Percentiles rank a stretch among this genome's conserved stretches.
These are phyloP conservation scores for Cyanoderma ruficeps DNA, from an alignment of 2,113 vertebrate species.

Conservation along the genomic window DNA sequence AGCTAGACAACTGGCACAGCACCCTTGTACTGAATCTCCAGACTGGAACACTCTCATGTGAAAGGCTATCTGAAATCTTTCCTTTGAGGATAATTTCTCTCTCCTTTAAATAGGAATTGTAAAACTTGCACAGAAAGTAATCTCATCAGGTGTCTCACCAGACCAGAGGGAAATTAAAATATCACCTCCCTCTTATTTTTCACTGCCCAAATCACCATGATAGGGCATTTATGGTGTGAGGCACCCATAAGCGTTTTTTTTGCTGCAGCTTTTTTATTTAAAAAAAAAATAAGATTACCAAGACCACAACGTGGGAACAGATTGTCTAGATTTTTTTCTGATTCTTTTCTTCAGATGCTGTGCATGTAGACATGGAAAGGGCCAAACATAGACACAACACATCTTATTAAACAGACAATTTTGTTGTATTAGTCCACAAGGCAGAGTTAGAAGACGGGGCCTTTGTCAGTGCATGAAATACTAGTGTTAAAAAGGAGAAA, in stretches of 20 bases:
- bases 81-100: not conserved
- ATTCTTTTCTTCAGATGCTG: not conserved
- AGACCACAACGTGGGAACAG: not conserved
- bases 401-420: not conserved
- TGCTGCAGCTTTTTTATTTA: not conserved
- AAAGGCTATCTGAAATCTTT: not conserved
- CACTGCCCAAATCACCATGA: not conserved
- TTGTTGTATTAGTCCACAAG: not conserved
- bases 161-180: not conserved
- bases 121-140: not conserved
- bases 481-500: not conserved
- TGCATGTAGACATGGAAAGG: not conserved
- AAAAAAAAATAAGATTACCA: not conserved
- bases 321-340: not conserved
- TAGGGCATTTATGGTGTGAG: not conserved
- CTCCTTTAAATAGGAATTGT: not conserved
- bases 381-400: not conserved
- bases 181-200: not conserved
- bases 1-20: rapidly evolving
- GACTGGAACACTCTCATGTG: not conserved
- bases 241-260: not conserved
- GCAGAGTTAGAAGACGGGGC: not conserved
- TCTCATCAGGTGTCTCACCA: not conserved
- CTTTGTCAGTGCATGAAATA: not conserved
- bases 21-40: not conserved